Percentiles rank a stretch among this genome's conserved stretches.
These are phyloP conservation scores for Frieseomelitta varia DNA, from an alignment of 1,140 invertebrate genomes.

Conservation along the genomic window DNA sequence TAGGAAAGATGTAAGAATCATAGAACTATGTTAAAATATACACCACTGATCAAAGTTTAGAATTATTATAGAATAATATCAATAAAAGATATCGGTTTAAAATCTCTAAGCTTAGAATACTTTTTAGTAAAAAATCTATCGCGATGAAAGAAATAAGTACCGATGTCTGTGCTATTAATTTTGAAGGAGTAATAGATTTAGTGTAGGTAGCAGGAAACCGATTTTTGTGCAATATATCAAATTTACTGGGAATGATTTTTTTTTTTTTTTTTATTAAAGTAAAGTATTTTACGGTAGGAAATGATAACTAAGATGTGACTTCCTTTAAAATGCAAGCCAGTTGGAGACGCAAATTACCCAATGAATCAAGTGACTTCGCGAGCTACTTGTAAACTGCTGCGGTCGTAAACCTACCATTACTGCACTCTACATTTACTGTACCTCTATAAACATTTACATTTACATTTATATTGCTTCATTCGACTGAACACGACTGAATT, in stretches of 20 bases:
- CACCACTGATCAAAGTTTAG: not conserved
- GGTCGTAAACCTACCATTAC: conserved; percentile 48
- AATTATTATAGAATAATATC: not conserved
- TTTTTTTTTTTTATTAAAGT: not conserved
- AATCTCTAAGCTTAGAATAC: not conserved
- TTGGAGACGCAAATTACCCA: conserved; percentile 15
- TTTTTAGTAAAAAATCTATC: not conserved
- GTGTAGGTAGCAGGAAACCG: too few species aligned
- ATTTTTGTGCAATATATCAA: too few species aligned
- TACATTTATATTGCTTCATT: conserved; percentile 36
- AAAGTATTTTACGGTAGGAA: conserved; percentile 9
- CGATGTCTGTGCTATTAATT: not conserved
- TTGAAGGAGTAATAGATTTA: not conserved
- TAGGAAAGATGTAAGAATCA: not conserved
- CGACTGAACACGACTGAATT: conserved; percentile 8
- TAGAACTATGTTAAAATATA: not conserved
- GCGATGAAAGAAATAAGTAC: not conserved
- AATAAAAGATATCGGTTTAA: not conserved
- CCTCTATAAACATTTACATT: conserved; percentile 47
- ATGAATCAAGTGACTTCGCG: conserved; percentile 42
- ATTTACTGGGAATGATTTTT: too few species aligned
- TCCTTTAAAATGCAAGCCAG: conserved; percentile 36
- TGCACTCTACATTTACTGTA: conserved; percentile 43
- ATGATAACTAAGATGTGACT: not conserved
- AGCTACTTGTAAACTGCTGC: conserved; percentile 43